phyloP scores from a whole-genome alignment of 2,113 vertebrate genomes.

The Zootoca vivipara region DNA sequence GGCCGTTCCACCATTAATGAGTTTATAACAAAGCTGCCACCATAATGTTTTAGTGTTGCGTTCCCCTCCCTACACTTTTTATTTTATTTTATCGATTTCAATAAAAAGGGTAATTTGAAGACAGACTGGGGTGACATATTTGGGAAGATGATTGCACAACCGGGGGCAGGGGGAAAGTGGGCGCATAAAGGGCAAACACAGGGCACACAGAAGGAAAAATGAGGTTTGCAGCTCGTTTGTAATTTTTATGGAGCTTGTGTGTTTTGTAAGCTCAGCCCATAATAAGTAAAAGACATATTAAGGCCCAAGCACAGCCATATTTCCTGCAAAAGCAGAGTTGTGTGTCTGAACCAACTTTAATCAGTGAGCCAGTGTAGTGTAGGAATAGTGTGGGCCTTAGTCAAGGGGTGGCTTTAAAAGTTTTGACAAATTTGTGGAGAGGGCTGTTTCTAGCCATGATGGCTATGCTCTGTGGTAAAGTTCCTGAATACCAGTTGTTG shows the following conservation, averaged over 20 bases:
- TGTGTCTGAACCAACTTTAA: background rate
- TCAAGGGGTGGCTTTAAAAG: too few relatives aligned
- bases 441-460: too few relatives aligned
- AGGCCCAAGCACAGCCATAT: background rate
- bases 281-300: background rate
- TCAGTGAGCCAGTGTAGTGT: background rate
- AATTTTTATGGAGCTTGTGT: background rate
- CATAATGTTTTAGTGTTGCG: conserved; percentile 60
- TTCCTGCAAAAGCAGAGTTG: background rate
- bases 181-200: background rate
- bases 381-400: background rate
- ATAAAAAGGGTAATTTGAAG: conserved; percentile 78
- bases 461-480: too few relatives aligned
- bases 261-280: background rate
- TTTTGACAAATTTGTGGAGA: too few relatives aligned
- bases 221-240: background rate
- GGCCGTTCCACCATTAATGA: conserved; percentile 62
- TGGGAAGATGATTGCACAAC: background rate
- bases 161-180: background rate
- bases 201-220: background rate
- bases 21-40: conserved; percentile 69
- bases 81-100: conserved; percentile 70
- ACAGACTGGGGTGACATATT: conserved; percentile 63
- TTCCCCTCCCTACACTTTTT: conserved; percentile 13
- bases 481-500: too few relatives aligned